A percentile compares a stretch with the other conserved stretches of the same genome.
Evolutionary conservation across 2,888 invertebrate species (phyloP).

Genomic region (Dilophus febrilis): DNA sequence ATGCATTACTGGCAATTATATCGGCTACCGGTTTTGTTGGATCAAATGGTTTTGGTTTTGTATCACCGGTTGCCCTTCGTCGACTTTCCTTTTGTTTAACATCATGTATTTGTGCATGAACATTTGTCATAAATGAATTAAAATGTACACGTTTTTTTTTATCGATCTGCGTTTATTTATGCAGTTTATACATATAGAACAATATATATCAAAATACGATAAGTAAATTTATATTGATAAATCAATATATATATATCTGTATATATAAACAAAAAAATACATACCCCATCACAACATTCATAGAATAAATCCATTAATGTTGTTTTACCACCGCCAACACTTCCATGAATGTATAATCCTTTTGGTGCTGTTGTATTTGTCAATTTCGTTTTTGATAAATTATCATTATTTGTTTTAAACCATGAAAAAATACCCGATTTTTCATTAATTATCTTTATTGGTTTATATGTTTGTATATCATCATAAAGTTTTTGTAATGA

Average conservation of each 20-base stretch:
- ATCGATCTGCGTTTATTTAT: constrained; percentile 33
- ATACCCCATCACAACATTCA: constrained; percentile 45
- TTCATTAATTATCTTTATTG: constrained; percentile 21
- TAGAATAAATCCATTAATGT: constrained; percentile 98
- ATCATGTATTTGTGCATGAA: constrained; percentile 78
- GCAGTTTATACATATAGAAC: neutral
- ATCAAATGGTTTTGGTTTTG: constrained; percentile 61
- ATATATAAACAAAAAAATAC: no score
- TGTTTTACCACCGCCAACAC: constrained; percentile 93
- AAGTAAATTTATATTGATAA: neutral
- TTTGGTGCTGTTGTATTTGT: constrained; percentile 42
- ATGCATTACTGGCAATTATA: constrained; percentile 65
- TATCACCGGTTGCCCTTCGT: constrained; percentile 31
- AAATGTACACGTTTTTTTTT: constrained; percentile 79
- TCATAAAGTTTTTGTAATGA: constrained; percentile 52
- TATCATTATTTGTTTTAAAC: constrained; percentile 17
- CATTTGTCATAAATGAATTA: constrained; percentile 92
- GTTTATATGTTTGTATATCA: constrained; percentile 41
- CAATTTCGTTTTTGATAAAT: constrained; percentile 7
- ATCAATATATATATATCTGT: neutral
- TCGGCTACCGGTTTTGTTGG: constrained; percentile 90
- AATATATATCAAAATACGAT: constrained; percentile 1
- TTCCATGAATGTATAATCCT: constrained; percentile 78
- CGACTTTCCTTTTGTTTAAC: constrained; percentile 43
- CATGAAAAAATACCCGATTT: constrained; percentile 26